phyloP scores from a whole-genome alignment of 2,888 invertebrate genomes.

The Drosophila prolongata region DNA sequence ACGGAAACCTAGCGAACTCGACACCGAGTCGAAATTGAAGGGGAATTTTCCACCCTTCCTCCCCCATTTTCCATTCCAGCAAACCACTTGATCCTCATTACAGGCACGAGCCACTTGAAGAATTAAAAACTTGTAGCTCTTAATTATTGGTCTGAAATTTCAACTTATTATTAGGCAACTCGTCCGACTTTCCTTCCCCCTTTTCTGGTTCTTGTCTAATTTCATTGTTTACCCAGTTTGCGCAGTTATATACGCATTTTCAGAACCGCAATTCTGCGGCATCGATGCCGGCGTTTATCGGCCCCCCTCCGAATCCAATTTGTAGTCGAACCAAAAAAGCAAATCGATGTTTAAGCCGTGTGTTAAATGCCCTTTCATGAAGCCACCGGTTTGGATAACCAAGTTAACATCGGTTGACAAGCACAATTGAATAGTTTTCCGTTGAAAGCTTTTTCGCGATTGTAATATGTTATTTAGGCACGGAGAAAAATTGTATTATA shows the following conservation, averaged over 20 bases:
- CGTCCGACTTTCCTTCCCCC: neutral
- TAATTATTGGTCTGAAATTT: conserved; percentile 34
- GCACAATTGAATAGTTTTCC: neutral
- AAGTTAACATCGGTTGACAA: neutral
- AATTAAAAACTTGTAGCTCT: conserved; percentile 12
- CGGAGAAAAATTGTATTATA: no score
- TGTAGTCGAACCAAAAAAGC: conserved; percentile 5
- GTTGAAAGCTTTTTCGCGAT: no score
- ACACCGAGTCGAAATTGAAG: neutral
- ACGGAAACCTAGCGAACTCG: neutral
- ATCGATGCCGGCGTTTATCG: neutral
- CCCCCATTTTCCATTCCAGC: neutral
- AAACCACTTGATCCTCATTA: neutral
- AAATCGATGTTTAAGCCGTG: neutral
- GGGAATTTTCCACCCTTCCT: neutral
- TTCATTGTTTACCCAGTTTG: conserved; percentile 7
- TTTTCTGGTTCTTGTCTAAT: neutral
- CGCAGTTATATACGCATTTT: neutral
- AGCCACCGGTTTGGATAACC: neutral
- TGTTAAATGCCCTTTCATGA: neutral
- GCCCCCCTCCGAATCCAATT: neutral
- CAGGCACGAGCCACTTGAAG: conserved; percentile 12
- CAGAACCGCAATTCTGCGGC: conserved; percentile 3
- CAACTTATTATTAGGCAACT: conserved; percentile 16
- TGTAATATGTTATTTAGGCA: no score